These are phyloP conservation scores for Pagrus major DNA, from an alignment of 2,113 vertebrate species.

Conservation along the genomic window DNA sequence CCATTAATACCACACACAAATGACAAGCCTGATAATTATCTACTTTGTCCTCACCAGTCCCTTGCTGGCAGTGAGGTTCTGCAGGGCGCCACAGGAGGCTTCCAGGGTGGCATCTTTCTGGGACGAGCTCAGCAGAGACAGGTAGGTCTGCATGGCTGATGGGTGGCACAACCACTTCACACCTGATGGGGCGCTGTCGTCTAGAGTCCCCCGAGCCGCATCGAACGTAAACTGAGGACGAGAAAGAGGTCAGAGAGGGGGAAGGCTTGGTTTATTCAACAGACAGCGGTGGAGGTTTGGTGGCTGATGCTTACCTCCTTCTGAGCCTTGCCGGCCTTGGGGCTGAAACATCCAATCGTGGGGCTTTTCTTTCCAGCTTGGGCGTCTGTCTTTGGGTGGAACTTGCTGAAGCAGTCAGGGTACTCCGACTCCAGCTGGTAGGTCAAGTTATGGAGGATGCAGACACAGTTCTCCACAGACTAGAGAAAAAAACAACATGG, in stretches of 20 bases:
- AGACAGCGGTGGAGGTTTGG: neutral
- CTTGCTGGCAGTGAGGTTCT: slow-evolving; percentile 93
- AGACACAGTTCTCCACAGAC: slow-evolving; percentile 96
- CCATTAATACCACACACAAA: neutral
- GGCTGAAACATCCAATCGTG: slow-evolving; percentile 93
- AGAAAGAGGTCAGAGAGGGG: neutral
- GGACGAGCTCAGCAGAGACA: slow-evolving; percentile 88
- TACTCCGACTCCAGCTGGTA: slow-evolving; percentile 90
- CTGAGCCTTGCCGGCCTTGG: slow-evolving; percentile 86
- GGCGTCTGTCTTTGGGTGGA: slow-evolving; percentile 58
- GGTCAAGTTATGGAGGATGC: slow-evolving; percentile 94
- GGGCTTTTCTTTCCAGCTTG: slow-evolving; percentile 74
- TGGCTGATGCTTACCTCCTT: slow-evolving; percentile 62
- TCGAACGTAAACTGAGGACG: slow-evolving; percentile 69
- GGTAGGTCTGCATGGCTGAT: slow-evolving; percentile 89
- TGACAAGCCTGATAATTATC: neutral
- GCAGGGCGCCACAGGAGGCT: slow-evolving; percentile 92
- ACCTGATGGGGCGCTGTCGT: slow-evolving; percentile 84
- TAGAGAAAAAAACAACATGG: slow-evolving; percentile 69
- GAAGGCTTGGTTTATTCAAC: neutral
- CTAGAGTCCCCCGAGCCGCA: slow-evolving; percentile 61
- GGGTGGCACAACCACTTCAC: slow-evolving; percentile 88
- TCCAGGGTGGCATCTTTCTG: slow-evolving; percentile 89
- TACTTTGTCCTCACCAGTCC: slow-evolving; percentile 80
- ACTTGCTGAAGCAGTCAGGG: slow-evolving; percentile 84